Evolutionary conservation across 2,888 invertebrate genomes (phyloP).

Genomic region (Chironomus tentans): DNA sequence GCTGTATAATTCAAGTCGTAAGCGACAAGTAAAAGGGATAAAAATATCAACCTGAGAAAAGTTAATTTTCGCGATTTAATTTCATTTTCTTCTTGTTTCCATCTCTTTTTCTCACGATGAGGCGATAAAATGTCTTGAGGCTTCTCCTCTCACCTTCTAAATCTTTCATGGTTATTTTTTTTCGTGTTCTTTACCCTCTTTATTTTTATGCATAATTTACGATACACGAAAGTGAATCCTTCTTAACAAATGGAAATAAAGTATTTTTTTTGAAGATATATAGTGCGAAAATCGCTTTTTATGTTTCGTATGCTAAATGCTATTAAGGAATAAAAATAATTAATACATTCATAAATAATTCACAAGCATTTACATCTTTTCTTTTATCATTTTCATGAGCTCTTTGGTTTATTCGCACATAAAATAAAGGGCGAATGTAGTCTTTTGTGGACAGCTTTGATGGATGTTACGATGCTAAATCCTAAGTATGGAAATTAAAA

Average conservation of each 20-base stretch:
- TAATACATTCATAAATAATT: background rate
- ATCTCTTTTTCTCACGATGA: background rate
- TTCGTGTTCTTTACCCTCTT: background rate
- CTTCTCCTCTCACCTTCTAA: background rate
- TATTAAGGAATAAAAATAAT: background rate
- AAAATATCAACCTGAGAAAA: background rate
- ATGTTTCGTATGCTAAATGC: background rate
- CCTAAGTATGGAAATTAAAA: background rate
- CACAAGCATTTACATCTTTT: background rate
- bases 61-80: slow-evolving; percentile 12
- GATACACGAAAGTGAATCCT: background rate
- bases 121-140: slow-evolving; percentile 15
- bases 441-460: too few relatives aligned
- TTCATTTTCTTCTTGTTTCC: background rate
- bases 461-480: too few relatives aligned
- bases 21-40: background rate
- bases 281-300: too few relatives aligned
- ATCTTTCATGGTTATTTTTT: background rate
- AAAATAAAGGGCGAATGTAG: too few relatives aligned
- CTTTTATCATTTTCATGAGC: background rate
- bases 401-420: too few relatives aligned
- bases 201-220: slow-evolving; percentile 22
- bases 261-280: too few relatives aligned
- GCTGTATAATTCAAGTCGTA: background rate
- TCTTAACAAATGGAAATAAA: background rate